phyloP scores from a whole-genome alignment of 2,113 vertebrate genomes.

The Oncorhynchus mykiss region DNA sequence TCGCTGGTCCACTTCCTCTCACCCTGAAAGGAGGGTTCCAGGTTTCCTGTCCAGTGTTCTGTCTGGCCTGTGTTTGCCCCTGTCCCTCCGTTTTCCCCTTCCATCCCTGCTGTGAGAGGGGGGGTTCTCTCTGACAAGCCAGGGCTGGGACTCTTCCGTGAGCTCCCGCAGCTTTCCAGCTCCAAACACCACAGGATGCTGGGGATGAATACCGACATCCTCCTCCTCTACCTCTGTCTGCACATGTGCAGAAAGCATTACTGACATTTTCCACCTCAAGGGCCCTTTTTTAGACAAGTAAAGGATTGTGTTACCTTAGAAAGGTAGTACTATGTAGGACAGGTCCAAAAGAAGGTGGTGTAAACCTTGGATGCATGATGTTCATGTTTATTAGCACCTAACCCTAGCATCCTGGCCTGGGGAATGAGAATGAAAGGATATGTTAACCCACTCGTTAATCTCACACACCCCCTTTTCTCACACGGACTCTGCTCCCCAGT shows the following conservation, averaged over 20 bases:
- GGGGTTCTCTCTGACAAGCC: conserved; percentile 37
- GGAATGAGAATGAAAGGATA: conserved; percentile 25
- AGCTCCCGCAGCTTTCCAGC: conserved; percentile 21
- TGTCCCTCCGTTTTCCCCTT: conserved; percentile 20
- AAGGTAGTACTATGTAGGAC: conserved; percentile 38
- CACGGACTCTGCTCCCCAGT: neutral
- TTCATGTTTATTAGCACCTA: conserved; percentile 30
- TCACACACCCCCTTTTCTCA: neutral
- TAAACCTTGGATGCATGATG: conserved; percentile 2
- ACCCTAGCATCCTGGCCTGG: neutral
- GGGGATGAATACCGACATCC: conserved; percentile 23
- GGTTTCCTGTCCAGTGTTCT: conserved; percentile 24
- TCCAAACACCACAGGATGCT: conserved; percentile 27
- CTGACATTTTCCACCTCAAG: conserved; percentile 5
- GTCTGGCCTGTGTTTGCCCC: conserved; percentile 22
- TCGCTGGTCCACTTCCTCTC: conserved; percentile 13
- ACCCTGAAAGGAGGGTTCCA: neutral
- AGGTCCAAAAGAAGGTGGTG: conserved; percentile 29
- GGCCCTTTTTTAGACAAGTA: neutral
- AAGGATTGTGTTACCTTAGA: conserved; percentile 31
- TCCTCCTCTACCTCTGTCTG: conserved; percentile 10
- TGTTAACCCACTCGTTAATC: conserved; percentile 33
- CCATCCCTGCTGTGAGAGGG: conserved; percentile 27
- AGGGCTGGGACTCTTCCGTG: conserved; percentile 2
- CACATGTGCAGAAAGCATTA: conserved; percentile 60